Base-by-base conservation (phyloP, 1,140 invertebrate species). In the Planococcus citri region DNA sequence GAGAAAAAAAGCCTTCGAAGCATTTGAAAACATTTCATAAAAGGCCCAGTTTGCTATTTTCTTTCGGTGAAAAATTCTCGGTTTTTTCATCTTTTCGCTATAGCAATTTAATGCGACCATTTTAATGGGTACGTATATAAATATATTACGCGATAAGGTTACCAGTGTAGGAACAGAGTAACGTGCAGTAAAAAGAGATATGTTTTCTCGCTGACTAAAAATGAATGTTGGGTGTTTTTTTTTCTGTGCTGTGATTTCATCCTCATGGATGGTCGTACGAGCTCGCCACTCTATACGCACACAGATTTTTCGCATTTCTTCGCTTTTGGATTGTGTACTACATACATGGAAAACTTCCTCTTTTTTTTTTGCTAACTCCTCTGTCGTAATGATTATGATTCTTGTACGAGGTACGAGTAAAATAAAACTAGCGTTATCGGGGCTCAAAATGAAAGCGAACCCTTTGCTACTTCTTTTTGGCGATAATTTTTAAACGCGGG, bases 1-100 rank as follows among this genome's bases (percentile, higher is more conserved):
- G 29, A 33, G 12, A 33, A 33, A 51, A 51, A 51, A 51, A 51
- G 41, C n/a, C 41, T 51, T 20, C 12, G 3, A 17, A 51, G 41
- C 41, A 51, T 51, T 51, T 51, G 41, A 51, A 51, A 51, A 51
- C 41, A 51, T 51, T 51, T 51, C 41, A 51, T 51, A 51, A 51
- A 51, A 51, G 41, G 41, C 41, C n/a, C 41, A 51, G 41, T 51
- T 51, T n/a, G 41, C 41, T 51, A 9, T 51, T 20, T 51, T 20
- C 41, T 51, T 51, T 51, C n/a, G 41, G 6, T 51, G 41, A 51
- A 51, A 51, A 51, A n/a, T n/a, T n/a, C 17, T 51, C 41, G 4
- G 41, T 51, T 51, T 51, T 51, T 51, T 51, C n/a, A n/a, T 51
- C n/a, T 51, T 51, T 51, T 51, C 41, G 41, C 29, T n/a, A 37